These are phyloP conservation scores for Carapus acus DNA, from an alignment of 2,797 vertebrate species.

Conservation along the genomic window DNA sequence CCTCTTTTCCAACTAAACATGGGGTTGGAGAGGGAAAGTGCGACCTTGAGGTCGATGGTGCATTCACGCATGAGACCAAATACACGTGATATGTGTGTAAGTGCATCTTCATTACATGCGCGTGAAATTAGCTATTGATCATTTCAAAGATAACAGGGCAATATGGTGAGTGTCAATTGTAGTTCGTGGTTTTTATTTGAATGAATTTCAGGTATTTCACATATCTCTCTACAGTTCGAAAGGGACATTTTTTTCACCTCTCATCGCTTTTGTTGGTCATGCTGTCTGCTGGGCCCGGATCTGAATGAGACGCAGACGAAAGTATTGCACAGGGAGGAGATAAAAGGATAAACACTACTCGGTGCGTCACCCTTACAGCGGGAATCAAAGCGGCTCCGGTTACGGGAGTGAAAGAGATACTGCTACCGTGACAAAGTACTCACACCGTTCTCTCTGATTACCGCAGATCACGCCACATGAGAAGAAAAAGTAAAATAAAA, in stretches of 20 bases:
- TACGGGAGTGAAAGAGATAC: slow-evolving; percentile 53
- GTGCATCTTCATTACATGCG: slow-evolving; percentile 34
- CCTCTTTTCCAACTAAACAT: slow-evolving; percentile 29
- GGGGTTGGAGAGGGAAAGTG: slow-evolving; percentile 5
- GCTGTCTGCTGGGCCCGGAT: slow-evolving; percentile 42
- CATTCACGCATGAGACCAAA: slow-evolving; percentile 25
- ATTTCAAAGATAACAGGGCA: slow-evolving; percentile 12
- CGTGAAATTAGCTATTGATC: slow-evolving; percentile 44
- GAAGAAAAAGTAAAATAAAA: slow-evolving; percentile 24
- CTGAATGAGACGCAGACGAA: slow-evolving; percentile 38
- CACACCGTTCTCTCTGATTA: slow-evolving; percentile 61
- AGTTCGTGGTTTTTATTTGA: slow-evolving; percentile 7
- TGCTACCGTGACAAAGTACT: slow-evolving; percentile 62
- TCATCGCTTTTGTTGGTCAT: slow-evolving; percentile 29
- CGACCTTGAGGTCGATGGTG: slow-evolving; percentile 34
- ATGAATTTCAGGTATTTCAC: slow-evolving; percentile 27
- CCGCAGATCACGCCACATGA: slow-evolving; percentile 41
- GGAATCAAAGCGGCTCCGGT: slow-evolving; percentile 60
- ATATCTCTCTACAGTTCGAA: background rate
- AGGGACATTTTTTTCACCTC: background rate
- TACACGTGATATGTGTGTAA: slow-evolving; percentile 12
- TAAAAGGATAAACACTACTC: slow-evolving; percentile 58
- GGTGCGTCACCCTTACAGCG: slow-evolving; percentile 52
- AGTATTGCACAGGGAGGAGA: slow-evolving; percentile 45
- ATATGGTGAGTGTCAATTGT: slow-evolving; percentile 7